Conservation (phyloP, 1,140 invertebrate genomes). For the Trichonephila clavipes region DNA sequence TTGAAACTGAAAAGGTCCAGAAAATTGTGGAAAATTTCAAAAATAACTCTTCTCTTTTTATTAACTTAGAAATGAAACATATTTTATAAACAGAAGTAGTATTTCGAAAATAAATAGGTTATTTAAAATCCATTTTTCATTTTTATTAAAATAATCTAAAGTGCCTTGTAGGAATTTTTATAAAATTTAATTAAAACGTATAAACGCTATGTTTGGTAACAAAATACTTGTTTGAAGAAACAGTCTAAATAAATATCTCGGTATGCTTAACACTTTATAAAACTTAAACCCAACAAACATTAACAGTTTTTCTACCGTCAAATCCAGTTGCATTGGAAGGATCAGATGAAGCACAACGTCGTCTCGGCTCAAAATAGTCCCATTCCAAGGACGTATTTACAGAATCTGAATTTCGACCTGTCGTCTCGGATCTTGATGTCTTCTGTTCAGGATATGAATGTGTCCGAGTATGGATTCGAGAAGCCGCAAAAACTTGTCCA, state of each 20-base stretch:
- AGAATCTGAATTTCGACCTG: background rate
- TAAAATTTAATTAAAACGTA: too few species aligned
- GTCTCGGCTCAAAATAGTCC: constrained; percentile 51
- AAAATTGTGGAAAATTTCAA: too few species aligned
- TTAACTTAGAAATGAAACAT: too few species aligned
- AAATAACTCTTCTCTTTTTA: too few species aligned
- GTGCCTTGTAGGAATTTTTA: too few species aligned
- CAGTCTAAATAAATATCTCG: too few species aligned
- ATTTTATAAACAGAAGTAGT: too few species aligned
- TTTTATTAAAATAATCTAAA: too few species aligned
- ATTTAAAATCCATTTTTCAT: too few species aligned
- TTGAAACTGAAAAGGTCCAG: too few species aligned
- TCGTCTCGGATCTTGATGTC: background rate
- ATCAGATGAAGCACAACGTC: background rate
- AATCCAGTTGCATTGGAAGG: background rate
- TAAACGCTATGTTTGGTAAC: background rate
- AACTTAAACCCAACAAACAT: constrained; percentile 66
- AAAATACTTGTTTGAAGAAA: background rate
- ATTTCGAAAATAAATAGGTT: too few species aligned
- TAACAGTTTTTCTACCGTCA: background rate
- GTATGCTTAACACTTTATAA: background rate
- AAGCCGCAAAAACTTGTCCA: constrained; percentile 10
- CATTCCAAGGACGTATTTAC: constrained; percentile 27
- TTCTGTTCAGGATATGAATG: background rate
- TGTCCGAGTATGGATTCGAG: background rate